A percentile compares a stretch with the other conserved stretches of the same genome.
These are phyloP conservation scores for Knipowitschia caucasica DNA, from an alignment of 2,797 vertebrate species.

Conservation along the genomic window DNA sequence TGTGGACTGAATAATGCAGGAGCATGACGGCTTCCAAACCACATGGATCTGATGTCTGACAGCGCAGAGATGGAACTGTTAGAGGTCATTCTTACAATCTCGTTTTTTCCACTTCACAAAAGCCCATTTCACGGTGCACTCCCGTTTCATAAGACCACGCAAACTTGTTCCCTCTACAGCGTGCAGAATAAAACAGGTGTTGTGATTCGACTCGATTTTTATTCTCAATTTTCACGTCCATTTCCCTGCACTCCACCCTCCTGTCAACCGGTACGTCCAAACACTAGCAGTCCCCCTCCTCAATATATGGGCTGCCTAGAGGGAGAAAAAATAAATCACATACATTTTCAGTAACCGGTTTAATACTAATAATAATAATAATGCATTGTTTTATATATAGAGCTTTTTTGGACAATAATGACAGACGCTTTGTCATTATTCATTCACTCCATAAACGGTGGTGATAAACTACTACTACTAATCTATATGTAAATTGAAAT, in stretches of 20 bases:
- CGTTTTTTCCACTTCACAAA: constrained; percentile 26
- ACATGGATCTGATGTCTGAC: constrained; percentile 37
- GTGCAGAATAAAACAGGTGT: constrained; percentile 60
- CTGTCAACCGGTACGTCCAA: constrained; percentile 54
- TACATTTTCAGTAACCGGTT: too few relatives aligned
- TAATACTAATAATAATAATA: too few relatives aligned
- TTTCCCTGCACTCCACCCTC: constrained; percentile 19
- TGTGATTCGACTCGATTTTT: constrained; percentile 37
- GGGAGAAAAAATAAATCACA: constrained; percentile 62
- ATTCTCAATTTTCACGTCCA: not conserved
- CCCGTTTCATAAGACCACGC: constrained; percentile 46
- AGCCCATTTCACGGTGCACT: constrained; percentile 35
- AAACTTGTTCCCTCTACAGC: constrained; percentile 37
- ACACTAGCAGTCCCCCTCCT: constrained; percentile 49
- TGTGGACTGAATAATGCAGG: constrained; percentile 48
- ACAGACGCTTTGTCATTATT: too few relatives aligned
- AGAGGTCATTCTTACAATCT: constrained; percentile 45
- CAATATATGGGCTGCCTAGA: constrained; percentile 53
- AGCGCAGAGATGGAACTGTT: constrained; percentile 34
- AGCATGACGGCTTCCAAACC: constrained; percentile 21
- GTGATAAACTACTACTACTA: too few relatives aligned
- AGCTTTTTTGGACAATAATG: too few relatives aligned
- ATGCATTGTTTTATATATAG: too few relatives aligned
- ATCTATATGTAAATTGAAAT: too few relatives aligned
- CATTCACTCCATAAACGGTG: too few relatives aligned